phyloP scores from a whole-genome alignment of 2,113 vertebrate genomes.

The Scortum barcoo region DNA sequence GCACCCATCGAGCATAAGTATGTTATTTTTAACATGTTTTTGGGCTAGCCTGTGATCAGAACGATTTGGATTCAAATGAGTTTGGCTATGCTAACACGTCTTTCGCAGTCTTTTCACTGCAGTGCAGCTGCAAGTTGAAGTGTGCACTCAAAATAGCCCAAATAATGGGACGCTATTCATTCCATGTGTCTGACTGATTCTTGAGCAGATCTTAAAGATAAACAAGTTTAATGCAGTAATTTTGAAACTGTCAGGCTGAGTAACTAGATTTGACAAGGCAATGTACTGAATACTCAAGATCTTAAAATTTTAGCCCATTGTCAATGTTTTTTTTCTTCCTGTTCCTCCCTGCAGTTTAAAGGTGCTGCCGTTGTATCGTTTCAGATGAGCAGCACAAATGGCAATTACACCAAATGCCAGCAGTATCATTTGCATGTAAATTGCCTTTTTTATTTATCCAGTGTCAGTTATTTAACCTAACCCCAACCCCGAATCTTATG shows the following conservation, averaged over 20 bases:
- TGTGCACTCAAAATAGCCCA: constrained; percentile 41
- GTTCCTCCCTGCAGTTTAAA: constrained; percentile 41
- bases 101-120: constrained; percentile 45
- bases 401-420: constrained; percentile 74
- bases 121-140: constrained; percentile 62
- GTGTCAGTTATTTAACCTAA: constrained; percentile 58
- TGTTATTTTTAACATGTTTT: constrained; percentile 55
- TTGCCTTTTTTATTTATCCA: constrained; percentile 66
- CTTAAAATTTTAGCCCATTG: constrained; percentile 24
- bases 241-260: constrained; percentile 24
- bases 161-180: constrained; percentile 35
- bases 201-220: constrained; percentile 37
- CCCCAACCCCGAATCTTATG: constrained; percentile 46
- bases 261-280: constrained; percentile 25
- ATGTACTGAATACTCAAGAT: constrained; percentile 12
- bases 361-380: constrained; percentile 49
- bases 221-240: constrained; percentile 47
- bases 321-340: background rate
- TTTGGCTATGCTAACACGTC: constrained; percentile 7
- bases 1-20: constrained; percentile 33
- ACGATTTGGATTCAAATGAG: constrained; percentile 60
- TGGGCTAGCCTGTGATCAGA: constrained; percentile 48
- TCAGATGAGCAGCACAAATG: constrained; percentile 54
- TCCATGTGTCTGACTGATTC: background rate
- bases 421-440: constrained; percentile 80